Conservation (phyloP, 2,888 invertebrate species). For the Gastrophysa polygoni region DNA sequence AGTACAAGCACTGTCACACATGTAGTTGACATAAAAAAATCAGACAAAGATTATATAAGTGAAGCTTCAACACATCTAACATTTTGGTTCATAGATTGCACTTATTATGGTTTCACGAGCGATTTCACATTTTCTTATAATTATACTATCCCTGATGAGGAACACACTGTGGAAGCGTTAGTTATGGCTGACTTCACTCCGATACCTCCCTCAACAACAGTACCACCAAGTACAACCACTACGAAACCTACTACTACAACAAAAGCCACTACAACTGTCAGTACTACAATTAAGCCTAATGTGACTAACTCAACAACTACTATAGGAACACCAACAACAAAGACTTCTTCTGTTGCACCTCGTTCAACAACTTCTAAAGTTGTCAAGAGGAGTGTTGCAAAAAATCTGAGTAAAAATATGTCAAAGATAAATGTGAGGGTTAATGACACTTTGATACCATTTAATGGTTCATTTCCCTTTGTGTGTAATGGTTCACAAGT, state of each 20-base stretch:
- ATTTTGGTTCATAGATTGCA: conserved; percentile 83
- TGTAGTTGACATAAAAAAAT: conserved; percentile 63
- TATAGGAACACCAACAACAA: conserved; percentile 22
- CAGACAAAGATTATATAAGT: conserved; percentile 67
- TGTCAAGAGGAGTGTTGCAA: conserved; percentile 33
- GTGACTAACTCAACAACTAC: conserved; percentile 32
- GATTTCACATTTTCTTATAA: conserved; percentile 68
- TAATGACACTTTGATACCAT: conserved; percentile 48
- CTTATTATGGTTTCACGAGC: conserved; percentile 68
- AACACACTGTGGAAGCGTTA: conserved; percentile 71
- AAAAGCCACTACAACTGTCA: conserved; percentile 34
- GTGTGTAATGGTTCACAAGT: conserved; percentile 68
- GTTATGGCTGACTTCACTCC: conserved; percentile 74
- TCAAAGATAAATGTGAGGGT: conserved; percentile 45
- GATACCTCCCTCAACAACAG: conserved; percentile 56
- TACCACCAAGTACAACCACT: conserved; percentile 51
- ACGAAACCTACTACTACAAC: conserved; percentile 32
- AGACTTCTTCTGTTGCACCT: conserved; percentile 15
- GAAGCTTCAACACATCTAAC: conserved; percentile 65
- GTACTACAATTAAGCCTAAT: conserved; percentile 31
- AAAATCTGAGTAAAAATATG: not conserved
- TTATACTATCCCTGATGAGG: conserved; percentile 66
- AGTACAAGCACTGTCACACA: conserved; percentile 66
- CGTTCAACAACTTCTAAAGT: conserved; percentile 28
- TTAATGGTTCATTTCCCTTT: conserved; percentile 57